Conservation (phyloP, 2,113 vertebrate genomes). For the Empidonax traillii region DNA sequence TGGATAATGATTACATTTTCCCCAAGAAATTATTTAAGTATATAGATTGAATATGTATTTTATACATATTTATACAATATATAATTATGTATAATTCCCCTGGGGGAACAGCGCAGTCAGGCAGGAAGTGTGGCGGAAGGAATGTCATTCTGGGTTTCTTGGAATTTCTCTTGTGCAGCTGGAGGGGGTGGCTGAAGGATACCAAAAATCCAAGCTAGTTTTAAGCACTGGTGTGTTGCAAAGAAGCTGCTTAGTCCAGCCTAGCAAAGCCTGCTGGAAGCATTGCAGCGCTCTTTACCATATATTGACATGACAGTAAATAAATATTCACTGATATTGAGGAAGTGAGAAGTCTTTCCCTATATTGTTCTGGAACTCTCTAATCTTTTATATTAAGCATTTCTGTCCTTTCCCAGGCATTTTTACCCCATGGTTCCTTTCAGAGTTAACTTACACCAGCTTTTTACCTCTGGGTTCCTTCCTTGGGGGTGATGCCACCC, state of each 20-base stretch:
- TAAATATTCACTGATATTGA: neutral
- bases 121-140: accelerated
- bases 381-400: neutral
- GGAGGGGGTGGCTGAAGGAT: neutral
- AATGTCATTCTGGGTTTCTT: neutral
- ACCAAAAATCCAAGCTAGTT: neutral
- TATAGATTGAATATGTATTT: neutral
- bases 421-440: accelerated
- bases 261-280: neutral
- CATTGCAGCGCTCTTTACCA: accelerated
- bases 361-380: neutral
- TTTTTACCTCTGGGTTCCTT: neutral
- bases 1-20: neutral
- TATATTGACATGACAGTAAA: neutral
- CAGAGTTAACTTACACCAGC: neutral
- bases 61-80: neutral
- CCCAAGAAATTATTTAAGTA: neutral
- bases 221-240: neutral
- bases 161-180: neutral
- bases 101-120: neutral
- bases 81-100: neutral
- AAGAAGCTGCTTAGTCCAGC: neutral
- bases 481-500: neutral
- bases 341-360: neutral
- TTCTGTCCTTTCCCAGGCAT: neutral